A percentile compares a stretch with the other conserved stretches of the same genome.
Evolutionary conservation across 1,140 invertebrate genomes (phyloP).

Genomic region (Drosophila guanche): DNA sequence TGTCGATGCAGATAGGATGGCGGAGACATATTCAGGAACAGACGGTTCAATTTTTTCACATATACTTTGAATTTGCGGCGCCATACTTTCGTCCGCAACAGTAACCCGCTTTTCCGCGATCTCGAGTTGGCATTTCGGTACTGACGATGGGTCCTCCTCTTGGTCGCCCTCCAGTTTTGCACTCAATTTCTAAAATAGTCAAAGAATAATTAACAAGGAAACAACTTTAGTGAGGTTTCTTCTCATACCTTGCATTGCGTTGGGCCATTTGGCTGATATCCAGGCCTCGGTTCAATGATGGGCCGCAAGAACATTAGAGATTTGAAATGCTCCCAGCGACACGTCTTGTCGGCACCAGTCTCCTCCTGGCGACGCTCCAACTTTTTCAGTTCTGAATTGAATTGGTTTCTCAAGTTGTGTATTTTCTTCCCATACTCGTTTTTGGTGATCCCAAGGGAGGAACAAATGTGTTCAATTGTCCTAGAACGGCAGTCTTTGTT

Average conservation of each 20-base stretch:
- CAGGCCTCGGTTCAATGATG: constrained; percentile 73
- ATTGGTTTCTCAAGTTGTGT: constrained; percentile 80
- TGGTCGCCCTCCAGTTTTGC: constrained; percentile 25
- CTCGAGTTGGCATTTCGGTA: constrained; percentile 1
- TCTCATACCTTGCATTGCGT: constrained; percentile 28
- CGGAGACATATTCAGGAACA: not conserved
- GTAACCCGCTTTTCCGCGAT: constrained; percentile 2
- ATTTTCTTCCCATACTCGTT: constrained; percentile 78
- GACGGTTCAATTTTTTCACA: constrained; percentile 8
- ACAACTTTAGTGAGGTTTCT: not conserved
- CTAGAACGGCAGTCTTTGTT: constrained; percentile 65
- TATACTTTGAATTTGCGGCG: not conserved
- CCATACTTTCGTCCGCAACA: constrained; percentile 6
- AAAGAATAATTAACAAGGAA: not conserved
- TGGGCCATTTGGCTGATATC: constrained; percentile 49
- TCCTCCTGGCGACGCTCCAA: constrained; percentile 65
- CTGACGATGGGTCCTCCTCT: constrained; percentile 1
- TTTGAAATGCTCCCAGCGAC: constrained; percentile 77
- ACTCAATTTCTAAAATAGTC: constrained; percentile 32
- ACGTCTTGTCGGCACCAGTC: constrained; percentile 41
- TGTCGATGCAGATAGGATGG: not conserved
- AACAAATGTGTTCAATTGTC: constrained; percentile 69
- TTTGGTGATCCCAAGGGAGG: constrained; percentile 59
- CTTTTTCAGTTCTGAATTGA: constrained; percentile 79
- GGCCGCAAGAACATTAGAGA: constrained; percentile 65